Percentiles rank a stretch among this genome's conserved stretches.
Evolutionary conservation across 2,888 invertebrate genomes (phyloP).

Genomic region (Spisula solida): DNA sequence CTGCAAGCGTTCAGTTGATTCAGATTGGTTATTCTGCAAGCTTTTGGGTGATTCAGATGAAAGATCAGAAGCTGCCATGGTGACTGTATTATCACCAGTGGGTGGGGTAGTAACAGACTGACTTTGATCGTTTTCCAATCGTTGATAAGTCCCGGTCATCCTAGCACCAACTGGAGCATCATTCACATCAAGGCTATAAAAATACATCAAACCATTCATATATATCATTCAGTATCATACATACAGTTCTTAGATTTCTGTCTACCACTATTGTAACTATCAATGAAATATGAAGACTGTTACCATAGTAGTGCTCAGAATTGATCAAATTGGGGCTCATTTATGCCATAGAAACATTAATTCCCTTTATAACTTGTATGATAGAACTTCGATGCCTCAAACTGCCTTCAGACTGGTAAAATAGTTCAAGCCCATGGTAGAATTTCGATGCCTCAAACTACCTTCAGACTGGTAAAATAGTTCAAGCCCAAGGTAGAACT

Average conservation of each 20-base stretch:
- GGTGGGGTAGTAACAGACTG: conserved; percentile 52
- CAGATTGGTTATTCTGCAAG: conserved; percentile 48
- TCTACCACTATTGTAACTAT: neutral
- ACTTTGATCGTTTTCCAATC: conserved; percentile 67
- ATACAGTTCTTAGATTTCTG: neutral
- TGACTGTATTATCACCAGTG: conserved; percentile 56
- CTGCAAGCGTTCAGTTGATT: conserved; percentile 58
- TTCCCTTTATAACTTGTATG: neutral
- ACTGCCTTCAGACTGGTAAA: no score
- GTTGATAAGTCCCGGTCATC: conserved; percentile 81
- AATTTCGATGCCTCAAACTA: neutral
- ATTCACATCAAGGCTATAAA: conserved; percentile 78
- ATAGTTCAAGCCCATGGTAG: no score
- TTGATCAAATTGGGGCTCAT: neutral
- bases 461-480: no score
- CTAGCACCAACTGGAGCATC: conserved; percentile 74
- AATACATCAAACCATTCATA: neutral
- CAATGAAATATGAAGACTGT: neutral
- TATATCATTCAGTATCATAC: neutral
- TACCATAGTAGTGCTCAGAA: conserved; percentile 1
- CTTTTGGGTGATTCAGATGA: conserved; percentile 45
- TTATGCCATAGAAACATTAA: conserved; percentile 13
- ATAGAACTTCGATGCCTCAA: neutral
- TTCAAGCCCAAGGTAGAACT: no score
- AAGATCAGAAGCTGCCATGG: conserved; percentile 30